Conservation (phyloP, 2,113 vertebrate species). For the Lophura nycthemera region DNA sequence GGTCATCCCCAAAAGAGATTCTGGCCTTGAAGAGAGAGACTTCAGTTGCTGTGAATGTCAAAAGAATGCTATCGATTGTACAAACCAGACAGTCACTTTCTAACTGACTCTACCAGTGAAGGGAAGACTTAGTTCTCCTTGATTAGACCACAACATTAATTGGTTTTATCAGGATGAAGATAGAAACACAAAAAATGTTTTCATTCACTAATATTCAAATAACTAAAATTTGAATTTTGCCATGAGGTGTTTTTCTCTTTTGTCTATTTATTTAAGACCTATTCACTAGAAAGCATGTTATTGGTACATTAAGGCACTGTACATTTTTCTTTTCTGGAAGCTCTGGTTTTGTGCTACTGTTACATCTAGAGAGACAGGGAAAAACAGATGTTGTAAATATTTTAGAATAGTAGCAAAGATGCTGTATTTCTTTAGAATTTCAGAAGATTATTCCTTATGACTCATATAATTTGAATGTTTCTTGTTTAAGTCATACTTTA, state of each 20-base stretch:
- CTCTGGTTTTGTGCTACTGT: neutral
- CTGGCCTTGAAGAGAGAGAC: neutral
- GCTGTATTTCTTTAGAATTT: neutral
- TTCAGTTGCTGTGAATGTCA: neutral
- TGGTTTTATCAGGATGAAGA: neutral
- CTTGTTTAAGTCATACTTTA: neutral
- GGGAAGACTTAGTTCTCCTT: neutral
- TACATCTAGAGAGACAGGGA: neutral
- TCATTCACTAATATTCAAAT: neutral
- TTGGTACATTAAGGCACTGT: neutral
- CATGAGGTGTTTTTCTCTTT: fast-evolving
- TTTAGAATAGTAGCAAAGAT: neutral
- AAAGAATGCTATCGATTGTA: neutral
- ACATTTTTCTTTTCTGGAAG: neutral
- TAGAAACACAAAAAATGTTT: neutral
- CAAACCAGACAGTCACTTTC: neutral
- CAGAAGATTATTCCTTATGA: neutral
- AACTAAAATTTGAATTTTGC: neutral
- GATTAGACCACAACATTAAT: neutral
- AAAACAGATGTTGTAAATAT: neutral
- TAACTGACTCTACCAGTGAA: neutral
- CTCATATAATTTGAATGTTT: neutral
- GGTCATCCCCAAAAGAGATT: neutral
- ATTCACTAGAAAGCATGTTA: fast-evolving
- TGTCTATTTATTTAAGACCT: fast-evolving